Evolutionary conservation across 2,113 vertebrate species (phyloP), one percentile per base, ranked within the genome.

Genomic region (Pachypanchax playfairii): DNA sequence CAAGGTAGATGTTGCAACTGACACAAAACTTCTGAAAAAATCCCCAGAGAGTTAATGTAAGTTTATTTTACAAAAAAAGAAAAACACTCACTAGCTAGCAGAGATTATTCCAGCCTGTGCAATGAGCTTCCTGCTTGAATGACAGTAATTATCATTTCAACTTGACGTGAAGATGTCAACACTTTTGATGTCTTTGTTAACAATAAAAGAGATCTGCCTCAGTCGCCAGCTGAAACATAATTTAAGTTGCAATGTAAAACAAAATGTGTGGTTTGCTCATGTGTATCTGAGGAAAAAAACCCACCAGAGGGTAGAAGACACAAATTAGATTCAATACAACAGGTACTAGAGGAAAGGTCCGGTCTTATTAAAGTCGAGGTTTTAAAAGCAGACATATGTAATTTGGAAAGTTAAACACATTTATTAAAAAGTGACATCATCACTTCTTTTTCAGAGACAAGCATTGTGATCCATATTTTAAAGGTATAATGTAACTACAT

Each of bases 81-180:
- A 36, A 70, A 70, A 72, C 71, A 75, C 18, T 54, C 68, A 65
- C 65, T 48, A 55, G 67, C 79, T 69, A 57, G 57, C 62, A 24
- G 52, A 52, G 67, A 77, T 79, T 66, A 48, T 65, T 77, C 80
- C 74, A 42, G 26, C 50, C 73, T 71, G 76, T 61, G 74, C 70
- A 65, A 51, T 77, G 75, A 85, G 75, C 69, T 81, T 75, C 81
- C 63, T 80, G 72, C 71, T 74, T 87, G 84, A 87, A 73, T 88
- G 85, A 80, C 80, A 82, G 82, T 78, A 82, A 91, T 90, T 84
- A 88, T 88, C 52, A 17, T 62, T 56, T 77, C 81, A 80, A 58
- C 59, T 77, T 73, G 64, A 87, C 52, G 54, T 28, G 59, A 51
- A 79, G 73, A 72, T 73, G 55, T 17, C 35, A 60, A 71, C 79